Evolutionary conservation across 2,797 vertebrate species (phyloP).

Genomic region (Rallus crepitans): DNA sequence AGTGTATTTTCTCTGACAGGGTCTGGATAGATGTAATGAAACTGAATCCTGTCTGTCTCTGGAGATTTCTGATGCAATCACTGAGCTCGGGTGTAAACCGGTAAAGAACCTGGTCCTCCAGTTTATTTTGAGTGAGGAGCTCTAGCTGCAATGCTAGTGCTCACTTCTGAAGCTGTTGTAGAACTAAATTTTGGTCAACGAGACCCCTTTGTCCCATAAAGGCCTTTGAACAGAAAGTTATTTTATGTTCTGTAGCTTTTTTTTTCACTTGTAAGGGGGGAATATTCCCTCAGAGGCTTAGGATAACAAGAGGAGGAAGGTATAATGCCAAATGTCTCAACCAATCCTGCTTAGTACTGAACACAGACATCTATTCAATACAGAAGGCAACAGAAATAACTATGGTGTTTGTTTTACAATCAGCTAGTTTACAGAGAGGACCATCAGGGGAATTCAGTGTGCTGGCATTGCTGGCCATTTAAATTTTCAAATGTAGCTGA

Average conservation of each 20-base stretch:
- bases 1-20: neutral
- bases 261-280: neutral
- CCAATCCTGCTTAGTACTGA: neutral
- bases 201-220: neutral
- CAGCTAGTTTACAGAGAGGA: neutral
- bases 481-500: conserved; percentile 3
- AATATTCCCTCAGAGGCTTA: neutral
- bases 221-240: neutral
- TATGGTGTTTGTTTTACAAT: neutral
- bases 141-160: neutral
- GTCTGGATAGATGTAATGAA: neutral
- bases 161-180: neutral
- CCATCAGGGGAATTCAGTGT: neutral
- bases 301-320: neutral
- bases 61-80: neutral
- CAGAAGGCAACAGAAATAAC: neutral
- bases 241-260: neutral
- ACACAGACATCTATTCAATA: neutral
- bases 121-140: neutral
- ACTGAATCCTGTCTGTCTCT: neutral
- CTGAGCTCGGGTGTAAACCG: neutral
- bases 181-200: neutral
- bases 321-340: neutral
- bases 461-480: neutral
- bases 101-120: neutral